Base-by-base conservation (phyloP, 1,140 invertebrate species). In the Anastrepha ludens region DNA sequence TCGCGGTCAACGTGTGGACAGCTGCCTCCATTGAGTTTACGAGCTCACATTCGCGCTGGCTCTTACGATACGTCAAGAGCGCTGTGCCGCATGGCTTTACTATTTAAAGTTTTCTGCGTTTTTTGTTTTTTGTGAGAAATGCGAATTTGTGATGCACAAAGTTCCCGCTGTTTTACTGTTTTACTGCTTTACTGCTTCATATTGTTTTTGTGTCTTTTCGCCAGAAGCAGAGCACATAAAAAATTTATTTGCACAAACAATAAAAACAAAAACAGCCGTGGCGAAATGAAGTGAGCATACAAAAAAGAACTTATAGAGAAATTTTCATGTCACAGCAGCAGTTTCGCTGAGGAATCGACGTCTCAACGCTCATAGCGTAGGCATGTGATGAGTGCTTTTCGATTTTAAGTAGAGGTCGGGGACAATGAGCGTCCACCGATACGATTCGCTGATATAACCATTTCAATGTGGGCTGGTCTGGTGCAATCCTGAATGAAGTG, bases 141-240 rank as follows among this genome's bases (percentile, higher is more conserved):
- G 41, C 47, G 47, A 50, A 55, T 44, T 74, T 74, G 39, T 55
- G 50, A 8, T 55, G 50, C 1, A 55, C 50, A 3, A 9, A 55
- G 74, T n/a, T 17, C 74, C 8, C 47, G 74, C 74, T 50, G 74
- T 2, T 81, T 81, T 58, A 58, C 9, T 20, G 70, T 13, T 74
- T 55, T 29, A 11, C 29, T 29, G 29, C 29, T 29, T 74, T 74
- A 55, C 20, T 81, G 74, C 17, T 20, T 55, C 9, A 4, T 20
- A 29, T 20, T 20, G 20, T 20, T 67, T 67, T 67, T 67, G 7
- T 67, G 44, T 20, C 0, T 81, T 81, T 81, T 81, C 74, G 74
- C 74, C 44, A 81, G 74, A 55, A 81, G 74, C 70, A 74, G 41
- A 50, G 47, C 74, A 47, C 74, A 81, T 81, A 81, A 50, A 67